Evolutionary conservation across 2,113 vertebrate species (phyloP), one percentile per base, ranked within the genome.

Genomic region (Daboia siamensis): DNA sequence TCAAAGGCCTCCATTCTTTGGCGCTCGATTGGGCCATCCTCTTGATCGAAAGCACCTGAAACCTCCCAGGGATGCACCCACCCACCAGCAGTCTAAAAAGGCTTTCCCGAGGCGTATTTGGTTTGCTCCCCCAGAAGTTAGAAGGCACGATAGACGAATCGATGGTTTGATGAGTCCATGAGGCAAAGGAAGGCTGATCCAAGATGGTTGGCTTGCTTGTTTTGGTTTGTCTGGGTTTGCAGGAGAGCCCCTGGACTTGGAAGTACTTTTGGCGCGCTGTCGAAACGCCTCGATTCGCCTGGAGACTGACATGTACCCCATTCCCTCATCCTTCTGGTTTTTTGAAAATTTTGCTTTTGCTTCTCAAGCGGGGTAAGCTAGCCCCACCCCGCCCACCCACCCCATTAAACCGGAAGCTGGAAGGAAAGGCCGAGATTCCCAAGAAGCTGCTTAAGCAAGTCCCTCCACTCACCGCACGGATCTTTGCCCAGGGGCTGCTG

Each of bases 271-370:
- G 24, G 4, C 15, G 1, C 89, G 13, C 13, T 80, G 1, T 52
- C 7, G 26, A 54, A 39, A 3, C 2, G 29, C 57, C 29, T 90
- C 51, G 7, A 5, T 52, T 10, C 0, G 6, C 12, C 5, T 26
- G 20, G 21, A 26, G 29, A 0, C 29, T 23, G 1, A 15, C 29
- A 0, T 1, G 48, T 48, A 10, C 26, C 61, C 61, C 1, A 11
- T 74, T 20, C 69, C 2, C 33, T 5, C 69, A 39, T 20, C 15
- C n/a, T 80, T 7, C 2, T 20, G n/a, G 29, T 74, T 74, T 15
- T 74, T 74, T 0, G n/a, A 17, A 17, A 33, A 11, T 11, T 69
- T 33, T 1, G 5, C 64, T 74, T 74, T 74, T 6, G 2, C 64
- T 74, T 74, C 64, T 74, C 2, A 2, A 80, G 69, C 15, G 2